These are phyloP conservation scores for Pristionchus mayeri DNA, from an alignment of 2,888 invertebrate species.

Conservation along the genomic window DNA sequence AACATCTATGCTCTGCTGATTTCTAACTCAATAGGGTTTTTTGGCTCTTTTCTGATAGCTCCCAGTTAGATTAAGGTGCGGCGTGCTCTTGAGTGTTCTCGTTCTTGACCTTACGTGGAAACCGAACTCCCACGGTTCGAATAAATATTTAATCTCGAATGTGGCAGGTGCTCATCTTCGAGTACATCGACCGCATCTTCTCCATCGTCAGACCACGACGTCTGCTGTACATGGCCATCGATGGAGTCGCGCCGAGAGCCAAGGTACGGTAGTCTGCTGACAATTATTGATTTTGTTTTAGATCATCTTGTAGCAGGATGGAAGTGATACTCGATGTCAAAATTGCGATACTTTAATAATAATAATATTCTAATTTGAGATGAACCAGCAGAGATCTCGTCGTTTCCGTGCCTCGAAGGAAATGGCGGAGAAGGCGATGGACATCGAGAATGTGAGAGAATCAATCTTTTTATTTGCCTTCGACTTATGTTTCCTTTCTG, in stretches of 20 bases:
- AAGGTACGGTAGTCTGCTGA: conserved; percentile 81
- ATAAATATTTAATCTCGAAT: neutral
- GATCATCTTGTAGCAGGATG: too few species aligned
- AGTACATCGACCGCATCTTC: conserved; percentile 95
- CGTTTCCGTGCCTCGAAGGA: conserved; percentile 97
- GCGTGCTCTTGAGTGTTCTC: too few species aligned
- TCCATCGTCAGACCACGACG: conserved; percentile 81
- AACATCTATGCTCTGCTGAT: too few species aligned
- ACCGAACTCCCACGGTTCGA: too few species aligned
- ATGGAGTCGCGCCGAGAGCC: conserved; percentile 92
- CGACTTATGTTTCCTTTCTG: too few species aligned
- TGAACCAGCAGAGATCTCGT: conserved; percentile 98
- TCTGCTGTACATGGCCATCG: conserved; percentile 98
- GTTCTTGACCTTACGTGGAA: too few species aligned
- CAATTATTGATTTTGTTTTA: too few species aligned
- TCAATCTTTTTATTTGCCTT: neutral
- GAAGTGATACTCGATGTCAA: too few species aligned
- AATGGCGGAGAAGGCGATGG: conserved; percentile 88
- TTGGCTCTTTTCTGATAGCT: too few species aligned
- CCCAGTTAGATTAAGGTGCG: too few species aligned
- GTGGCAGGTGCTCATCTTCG: conserved; percentile 88
- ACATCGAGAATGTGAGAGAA: conserved; percentile 82
- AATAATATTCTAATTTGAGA: conserved; percentile 78
- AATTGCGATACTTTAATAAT: too few species aligned
- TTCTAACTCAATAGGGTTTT: too few species aligned